phyloP scores from a whole-genome alignment of 2,113 vertebrate genomes.

The Struthio camelus region DNA sequence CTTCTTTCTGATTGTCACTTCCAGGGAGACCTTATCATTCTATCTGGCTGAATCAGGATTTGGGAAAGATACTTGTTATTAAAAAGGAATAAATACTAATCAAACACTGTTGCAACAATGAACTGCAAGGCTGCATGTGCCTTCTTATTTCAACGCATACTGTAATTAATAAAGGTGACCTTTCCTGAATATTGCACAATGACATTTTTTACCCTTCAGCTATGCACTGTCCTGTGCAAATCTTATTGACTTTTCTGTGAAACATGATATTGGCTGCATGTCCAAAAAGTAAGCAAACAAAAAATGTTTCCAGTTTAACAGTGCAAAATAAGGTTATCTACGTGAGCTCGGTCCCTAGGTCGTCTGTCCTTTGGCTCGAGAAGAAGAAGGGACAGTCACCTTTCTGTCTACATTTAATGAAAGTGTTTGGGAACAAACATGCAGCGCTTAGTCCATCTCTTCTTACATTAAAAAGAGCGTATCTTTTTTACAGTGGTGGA shows the following conservation, averaged over 20 bases:
- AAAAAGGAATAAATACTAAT: neutral
- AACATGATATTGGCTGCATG: neutral
- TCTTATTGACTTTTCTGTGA: neutral
- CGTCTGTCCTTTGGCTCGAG: neutral
- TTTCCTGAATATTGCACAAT: neutral
- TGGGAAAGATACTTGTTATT: neutral
- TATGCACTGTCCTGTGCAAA: neutral
- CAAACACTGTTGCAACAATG: neutral
- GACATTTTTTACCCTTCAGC: neutral
- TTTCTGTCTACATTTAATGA: neutral
- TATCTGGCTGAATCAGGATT: neutral
- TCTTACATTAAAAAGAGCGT: neutral
- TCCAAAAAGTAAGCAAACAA: neutral
- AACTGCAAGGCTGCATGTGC: neutral
- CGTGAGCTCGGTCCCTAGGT: neutral
- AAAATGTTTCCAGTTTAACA: neutral
- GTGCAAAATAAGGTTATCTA: neutral
- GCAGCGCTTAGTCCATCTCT: neutral
- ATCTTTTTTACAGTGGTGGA: neutral
- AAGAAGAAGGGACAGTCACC: neutral
- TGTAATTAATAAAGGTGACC: neutral
- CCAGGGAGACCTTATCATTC: rapidly evolving
- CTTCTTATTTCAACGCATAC: neutral
- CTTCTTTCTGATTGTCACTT: neutral
- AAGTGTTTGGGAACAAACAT: neutral